Conservation (phyloP, 2,888 invertebrate species). For the Ceraclea dissimilis region DNA sequence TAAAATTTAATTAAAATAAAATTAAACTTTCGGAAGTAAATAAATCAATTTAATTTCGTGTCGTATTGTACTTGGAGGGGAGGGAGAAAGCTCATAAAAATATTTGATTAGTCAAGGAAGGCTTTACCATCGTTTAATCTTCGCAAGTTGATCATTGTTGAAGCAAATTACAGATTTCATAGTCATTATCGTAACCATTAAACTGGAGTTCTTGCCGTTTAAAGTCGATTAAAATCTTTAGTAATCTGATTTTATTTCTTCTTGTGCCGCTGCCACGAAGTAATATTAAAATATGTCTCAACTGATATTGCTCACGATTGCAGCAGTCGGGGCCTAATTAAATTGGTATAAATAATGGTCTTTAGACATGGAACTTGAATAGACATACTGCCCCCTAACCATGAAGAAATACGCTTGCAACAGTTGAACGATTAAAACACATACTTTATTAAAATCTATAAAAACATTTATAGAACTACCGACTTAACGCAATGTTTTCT, state of each 20-base stretch:
- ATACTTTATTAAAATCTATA: no score
- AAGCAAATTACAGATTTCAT: not conserved
- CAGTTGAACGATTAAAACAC: no score
- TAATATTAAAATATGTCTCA: not conserved
- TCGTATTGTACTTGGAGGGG: not conserved
- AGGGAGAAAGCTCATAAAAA: not conserved
- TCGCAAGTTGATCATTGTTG: slow-evolving; percentile 1
- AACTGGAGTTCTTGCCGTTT: not conserved
- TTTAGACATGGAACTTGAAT: not conserved
- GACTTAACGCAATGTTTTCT: no score
- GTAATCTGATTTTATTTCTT: not conserved
- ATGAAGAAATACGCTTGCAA: no score
- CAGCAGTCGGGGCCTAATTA: not conserved
- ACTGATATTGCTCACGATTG: not conserved
- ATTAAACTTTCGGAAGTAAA: no score
- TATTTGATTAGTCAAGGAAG: not conserved
- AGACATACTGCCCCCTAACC: no score
- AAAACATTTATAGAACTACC: no score
- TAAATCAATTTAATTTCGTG: no score
- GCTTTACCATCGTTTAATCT: not conserved
- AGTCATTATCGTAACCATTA: not conserved
- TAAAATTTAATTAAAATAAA: no score
- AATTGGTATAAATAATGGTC: not conserved
- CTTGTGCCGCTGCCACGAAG: not conserved
- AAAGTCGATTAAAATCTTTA: not conserved